These are phyloP conservation scores for Sylvicapra grimmia DNA, from an alignment of 2,113 vertebrate genomes.

Conservation along the genomic window DNA sequence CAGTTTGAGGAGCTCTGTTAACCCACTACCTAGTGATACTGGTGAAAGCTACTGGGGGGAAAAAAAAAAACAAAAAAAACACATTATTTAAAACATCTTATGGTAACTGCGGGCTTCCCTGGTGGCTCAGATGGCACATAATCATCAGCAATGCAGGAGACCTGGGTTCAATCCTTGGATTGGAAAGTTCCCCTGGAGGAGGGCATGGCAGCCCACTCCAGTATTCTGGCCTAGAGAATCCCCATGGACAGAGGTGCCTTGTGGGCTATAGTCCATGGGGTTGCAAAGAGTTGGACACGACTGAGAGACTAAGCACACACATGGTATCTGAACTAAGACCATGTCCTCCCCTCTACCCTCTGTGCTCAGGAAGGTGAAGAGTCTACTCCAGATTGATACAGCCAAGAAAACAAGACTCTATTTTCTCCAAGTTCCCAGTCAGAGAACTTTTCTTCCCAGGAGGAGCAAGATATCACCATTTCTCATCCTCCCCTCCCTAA, in stretches of 20 bases:
- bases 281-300: neutral
- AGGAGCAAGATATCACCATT: neutral
- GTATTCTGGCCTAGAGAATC: neutral
- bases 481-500: neutral
- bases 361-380: neutral
- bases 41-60: neutral
- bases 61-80: too few relatives aligned
- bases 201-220: neutral
- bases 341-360: neutral
- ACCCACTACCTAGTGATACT: neutral
- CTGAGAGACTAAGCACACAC: neutral
- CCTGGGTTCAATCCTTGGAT: neutral
- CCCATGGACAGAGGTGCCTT: neutral
- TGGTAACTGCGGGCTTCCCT: neutral
- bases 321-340: neutral
- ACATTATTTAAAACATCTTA: neutral
- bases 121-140: neutral
- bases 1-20: neutral
- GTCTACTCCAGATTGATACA: neutral
- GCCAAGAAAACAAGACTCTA: neutral
- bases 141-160: neutral
- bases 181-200: neutral
- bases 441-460: neutral
- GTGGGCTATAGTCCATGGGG: neutral
- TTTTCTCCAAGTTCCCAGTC: neutral